These are phyloP conservation scores for Cephalopterus ornatus DNA, from an alignment of 2,113 vertebrate species.

Conservation along the genomic window DNA sequence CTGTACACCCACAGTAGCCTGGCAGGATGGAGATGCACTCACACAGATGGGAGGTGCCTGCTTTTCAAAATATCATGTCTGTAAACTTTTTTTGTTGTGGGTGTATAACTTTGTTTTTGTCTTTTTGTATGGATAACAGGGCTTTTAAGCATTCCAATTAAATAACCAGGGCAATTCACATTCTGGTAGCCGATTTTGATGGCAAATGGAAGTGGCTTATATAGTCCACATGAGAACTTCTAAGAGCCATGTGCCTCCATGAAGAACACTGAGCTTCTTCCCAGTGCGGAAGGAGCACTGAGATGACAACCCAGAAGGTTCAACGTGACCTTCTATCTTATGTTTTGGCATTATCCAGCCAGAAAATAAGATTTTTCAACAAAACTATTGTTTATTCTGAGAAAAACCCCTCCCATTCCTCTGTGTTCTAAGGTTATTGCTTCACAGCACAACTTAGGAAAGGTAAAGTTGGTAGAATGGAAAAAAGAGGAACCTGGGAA, in stretches of 20 bases:
- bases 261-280: background rate
- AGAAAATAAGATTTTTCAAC: background rate
- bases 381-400: background rate
- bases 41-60: fast-evolving
- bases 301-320: background rate
- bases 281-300: background rate
- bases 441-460: background rate
- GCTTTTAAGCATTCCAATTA: background rate
- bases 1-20: background rate
- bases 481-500: background rate
- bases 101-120: background rate
- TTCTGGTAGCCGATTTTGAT: background rate
- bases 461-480: background rate
- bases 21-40: fast-evolving
- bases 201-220: background rate
- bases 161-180: background rate
- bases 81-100: background rate
- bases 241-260: background rate
- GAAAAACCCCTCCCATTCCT: background rate
- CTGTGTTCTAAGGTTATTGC: background rate
- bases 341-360: background rate
- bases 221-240: background rate
- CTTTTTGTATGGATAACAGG: background rate
- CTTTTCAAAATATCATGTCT: background rate
- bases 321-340: background rate